phyloP scores from a whole-genome alignment of 2,113 vertebrate species.

The Myotis davidii region DNA sequence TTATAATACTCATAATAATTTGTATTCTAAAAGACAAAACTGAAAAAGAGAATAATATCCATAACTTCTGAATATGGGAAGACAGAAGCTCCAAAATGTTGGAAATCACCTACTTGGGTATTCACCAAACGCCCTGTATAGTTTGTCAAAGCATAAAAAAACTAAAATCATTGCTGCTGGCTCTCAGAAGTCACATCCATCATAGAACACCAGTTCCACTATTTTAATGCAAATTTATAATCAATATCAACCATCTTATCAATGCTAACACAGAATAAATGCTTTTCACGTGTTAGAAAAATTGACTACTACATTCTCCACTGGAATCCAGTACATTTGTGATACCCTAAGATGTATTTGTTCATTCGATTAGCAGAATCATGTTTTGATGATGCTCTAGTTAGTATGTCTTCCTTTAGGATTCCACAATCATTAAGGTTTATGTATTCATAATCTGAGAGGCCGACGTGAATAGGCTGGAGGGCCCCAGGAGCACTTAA shows the following conservation, averaged over 20 bases:
- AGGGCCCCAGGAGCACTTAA: conserved; percentile 44
- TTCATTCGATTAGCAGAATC: conserved; percentile 9
- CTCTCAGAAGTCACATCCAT: background rate
- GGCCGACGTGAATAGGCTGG: background rate
- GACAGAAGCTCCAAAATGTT: background rate
- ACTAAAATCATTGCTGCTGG: conserved; percentile 26
- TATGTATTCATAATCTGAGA: conserved; percentile 56
- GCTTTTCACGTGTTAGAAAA: conserved; percentile 8
- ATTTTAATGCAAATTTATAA: conserved; percentile 44
- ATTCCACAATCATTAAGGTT: conserved; percentile 54
- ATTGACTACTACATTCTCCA: background rate
- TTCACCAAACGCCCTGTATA: background rate
- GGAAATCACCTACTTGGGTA: background rate
- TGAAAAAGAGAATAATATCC: background rate
- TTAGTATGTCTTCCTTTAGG: conserved; percentile 29
- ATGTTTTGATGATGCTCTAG: background rate
- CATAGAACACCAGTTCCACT: background rate
- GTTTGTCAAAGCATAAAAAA: conserved; percentile 34
- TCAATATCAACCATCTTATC: background rate
- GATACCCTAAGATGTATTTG: background rate
- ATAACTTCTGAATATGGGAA: background rate
- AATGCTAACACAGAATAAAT: conserved; percentile 23
- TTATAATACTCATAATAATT: conserved; percentile 1
- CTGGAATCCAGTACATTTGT: background rate
- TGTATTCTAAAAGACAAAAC: conserved; percentile 27